Conservation (phyloP, 2,113 vertebrate genomes). For the Gopherus evgoodei region DNA sequence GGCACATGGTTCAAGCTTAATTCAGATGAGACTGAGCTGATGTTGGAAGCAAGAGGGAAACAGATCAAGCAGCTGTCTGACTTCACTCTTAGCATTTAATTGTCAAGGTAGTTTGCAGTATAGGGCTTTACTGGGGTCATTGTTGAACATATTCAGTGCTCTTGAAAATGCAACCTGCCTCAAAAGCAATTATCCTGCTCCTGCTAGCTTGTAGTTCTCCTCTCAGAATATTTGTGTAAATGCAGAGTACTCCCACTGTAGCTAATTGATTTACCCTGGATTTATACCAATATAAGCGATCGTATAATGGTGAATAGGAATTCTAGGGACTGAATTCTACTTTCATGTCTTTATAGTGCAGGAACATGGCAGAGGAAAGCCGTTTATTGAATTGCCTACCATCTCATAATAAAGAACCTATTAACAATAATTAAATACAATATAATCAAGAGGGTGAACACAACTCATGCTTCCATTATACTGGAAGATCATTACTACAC, state of each 20-base stretch:
- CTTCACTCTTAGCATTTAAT: background rate
- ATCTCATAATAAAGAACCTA: slow-evolving; percentile 43
- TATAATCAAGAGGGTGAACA: slow-evolving; percentile 33
- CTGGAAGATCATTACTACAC: slow-evolving; percentile 31
- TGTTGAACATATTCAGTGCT: background rate
- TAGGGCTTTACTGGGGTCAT: background rate
- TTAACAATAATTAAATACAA: slow-evolving; percentile 42
- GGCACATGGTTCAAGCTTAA: background rate
- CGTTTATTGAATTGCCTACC: background rate
- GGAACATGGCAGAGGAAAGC: background rate
- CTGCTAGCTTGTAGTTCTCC: background rate
- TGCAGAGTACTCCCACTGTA: background rate
- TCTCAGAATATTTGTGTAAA: slow-evolving; percentile 13
- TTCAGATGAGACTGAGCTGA: background rate
- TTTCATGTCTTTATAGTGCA: background rate
- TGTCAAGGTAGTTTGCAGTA: background rate
- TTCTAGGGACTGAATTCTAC: too few species aligned
- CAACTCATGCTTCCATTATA: background rate
- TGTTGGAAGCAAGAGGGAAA: background rate
- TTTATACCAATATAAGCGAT: background rate
- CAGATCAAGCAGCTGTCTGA: background rate
- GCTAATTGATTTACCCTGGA: background rate
- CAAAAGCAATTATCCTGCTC: background rate
- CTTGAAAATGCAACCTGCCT: background rate
- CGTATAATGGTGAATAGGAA: too few species aligned